These are phyloP conservation scores for Pachycephus smyrnensis DNA, from an alignment of 2,888 invertebrate genomes.

Conservation along the genomic window DNA sequence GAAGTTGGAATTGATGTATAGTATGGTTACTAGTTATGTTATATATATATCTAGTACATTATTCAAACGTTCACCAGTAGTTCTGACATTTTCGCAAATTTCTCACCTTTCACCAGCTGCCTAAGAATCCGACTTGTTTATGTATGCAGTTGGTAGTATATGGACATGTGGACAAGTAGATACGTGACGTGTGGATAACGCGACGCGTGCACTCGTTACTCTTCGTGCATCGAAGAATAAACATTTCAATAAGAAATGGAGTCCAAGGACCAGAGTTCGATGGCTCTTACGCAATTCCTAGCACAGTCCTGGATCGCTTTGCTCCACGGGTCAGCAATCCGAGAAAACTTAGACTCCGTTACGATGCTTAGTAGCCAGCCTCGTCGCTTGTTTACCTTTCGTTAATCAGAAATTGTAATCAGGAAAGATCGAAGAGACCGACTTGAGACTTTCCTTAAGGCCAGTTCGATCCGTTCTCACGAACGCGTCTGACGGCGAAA, in stretches of 20 bases:
- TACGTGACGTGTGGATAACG: neutral
- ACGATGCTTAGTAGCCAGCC: no score
- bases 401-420: no score
- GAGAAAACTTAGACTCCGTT: neutral
- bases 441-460: no score
- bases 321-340: constrained; percentile 19
- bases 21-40: no score
- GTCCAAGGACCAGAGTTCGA: constrained; percentile 40
- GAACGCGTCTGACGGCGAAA: no score
- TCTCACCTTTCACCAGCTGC: constrained; percentile 43
- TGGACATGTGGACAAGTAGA: constrained; percentile 10
- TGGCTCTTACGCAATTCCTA: constrained; percentile 29
- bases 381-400: no score
- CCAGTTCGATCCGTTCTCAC: no score
- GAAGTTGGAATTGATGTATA: neutral
- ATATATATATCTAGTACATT: no score
- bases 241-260: constrained; percentile 43
- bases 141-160: neutral
- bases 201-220: no score
- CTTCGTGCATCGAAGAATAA: constrained; percentile 33
- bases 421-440: no score
- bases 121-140: constrained; percentile 6
- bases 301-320: constrained; percentile 22
- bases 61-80: neutral
- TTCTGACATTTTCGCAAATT: constrained; percentile 44